These are phyloP conservation scores for Shinisaurus crocodilurus DNA, from an alignment of 2,113 vertebrate genomes.

Conservation along the genomic window DNA sequence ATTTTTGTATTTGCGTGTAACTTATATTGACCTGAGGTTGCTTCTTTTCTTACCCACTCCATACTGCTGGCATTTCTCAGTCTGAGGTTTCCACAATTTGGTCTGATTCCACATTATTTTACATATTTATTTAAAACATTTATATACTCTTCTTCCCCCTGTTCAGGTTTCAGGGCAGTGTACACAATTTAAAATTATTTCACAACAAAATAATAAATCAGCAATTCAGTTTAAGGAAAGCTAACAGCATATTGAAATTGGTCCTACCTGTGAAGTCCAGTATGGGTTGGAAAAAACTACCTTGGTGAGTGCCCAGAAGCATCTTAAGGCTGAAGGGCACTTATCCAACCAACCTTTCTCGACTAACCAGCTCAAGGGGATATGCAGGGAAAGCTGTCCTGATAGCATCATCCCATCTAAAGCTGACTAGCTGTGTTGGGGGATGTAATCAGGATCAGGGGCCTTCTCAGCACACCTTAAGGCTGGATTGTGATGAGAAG, in stretches of 20 bases:
- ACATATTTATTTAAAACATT: neutral
- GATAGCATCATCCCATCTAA: neutral
- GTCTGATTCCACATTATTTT: neutral
- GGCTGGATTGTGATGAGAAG: neutral
- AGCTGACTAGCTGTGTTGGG: no score
- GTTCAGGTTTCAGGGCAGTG: neutral
- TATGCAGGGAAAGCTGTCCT: neutral
- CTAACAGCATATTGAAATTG: neutral
- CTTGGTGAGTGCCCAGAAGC: no score
- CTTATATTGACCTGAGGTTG: neutral
- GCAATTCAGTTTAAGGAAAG: neutral
- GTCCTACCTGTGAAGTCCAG: neutral
- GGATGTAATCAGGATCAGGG: neutral
- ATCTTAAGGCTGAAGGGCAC: neutral
- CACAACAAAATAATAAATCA: neutral
- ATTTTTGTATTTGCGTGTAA: neutral
- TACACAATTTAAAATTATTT: neutral
- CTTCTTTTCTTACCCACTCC: neutral
- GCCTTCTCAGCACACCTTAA: neutral
- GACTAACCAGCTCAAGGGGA: neutral
- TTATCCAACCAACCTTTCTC: neutral
- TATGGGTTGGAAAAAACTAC: neutral
- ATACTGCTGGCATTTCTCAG: neutral
- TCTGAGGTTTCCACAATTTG: neutral
- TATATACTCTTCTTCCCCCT: neutral